A percentile compares a stretch with the other conserved stretches of the same genome.
phyloP scores from a whole-genome alignment of 2,888 invertebrate genomes.

The Dynastes tityus region DNA sequence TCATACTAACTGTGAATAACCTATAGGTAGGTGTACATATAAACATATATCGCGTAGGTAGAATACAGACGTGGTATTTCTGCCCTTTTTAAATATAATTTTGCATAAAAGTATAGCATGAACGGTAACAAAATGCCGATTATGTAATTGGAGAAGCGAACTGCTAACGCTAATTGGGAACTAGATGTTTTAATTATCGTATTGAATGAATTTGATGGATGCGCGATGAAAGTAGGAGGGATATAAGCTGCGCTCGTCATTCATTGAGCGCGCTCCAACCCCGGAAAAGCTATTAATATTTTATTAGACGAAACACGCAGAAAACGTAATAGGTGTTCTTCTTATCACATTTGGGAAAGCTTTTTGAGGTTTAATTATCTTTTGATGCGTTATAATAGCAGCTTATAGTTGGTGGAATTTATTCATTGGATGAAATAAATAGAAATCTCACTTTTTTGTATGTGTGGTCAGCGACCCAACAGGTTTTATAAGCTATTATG shows the following conservation, averaged over 20 bases:
- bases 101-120: not conserved
- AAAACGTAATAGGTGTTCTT: not conserved
- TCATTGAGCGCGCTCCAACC: slow-evolving; percentile 16
- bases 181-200: slow-evolving; percentile 23
- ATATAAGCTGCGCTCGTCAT: slow-evolving; percentile 9
- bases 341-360: no score
- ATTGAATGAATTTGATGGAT: slow-evolving; percentile 4
- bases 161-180: not conserved
- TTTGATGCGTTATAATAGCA: no score
- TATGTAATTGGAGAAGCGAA: not conserved
- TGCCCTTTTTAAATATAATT: not conserved
- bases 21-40: not conserved
- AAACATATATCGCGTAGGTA: not conserved
- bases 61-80: not conserved
- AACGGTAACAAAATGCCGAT: not conserved
- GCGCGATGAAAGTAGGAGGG: not conserved
- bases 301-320: slow-evolving; percentile 6
- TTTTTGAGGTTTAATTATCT: no score
- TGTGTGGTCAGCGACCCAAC: no score
- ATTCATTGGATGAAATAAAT: no score
- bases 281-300: slow-evolving; percentile 41
- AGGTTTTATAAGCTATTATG: no score
- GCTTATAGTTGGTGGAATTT: no score
- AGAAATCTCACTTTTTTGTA: no score
- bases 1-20: not conserved